These are phyloP conservation scores for Thripadectes ignobilis DNA, from an alignment of 2,797 vertebrate species.

Conservation along the genomic window DNA sequence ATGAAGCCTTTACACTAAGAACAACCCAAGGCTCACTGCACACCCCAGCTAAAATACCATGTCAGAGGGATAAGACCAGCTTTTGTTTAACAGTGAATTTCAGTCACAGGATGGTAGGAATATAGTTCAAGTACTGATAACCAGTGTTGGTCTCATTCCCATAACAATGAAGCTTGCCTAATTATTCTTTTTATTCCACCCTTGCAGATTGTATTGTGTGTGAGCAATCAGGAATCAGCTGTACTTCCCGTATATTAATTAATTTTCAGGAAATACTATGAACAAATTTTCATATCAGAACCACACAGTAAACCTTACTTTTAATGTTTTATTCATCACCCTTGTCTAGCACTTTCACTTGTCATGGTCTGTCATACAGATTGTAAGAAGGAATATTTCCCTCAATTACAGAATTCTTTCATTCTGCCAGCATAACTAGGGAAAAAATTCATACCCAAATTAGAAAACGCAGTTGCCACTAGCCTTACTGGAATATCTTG, in stretches of 20 bases:
- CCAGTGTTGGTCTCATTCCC: not conserved
- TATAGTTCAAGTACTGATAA: not conserved
- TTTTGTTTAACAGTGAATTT: not conserved
- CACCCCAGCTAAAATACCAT: not conserved
- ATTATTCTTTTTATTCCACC: conserved; percentile 5
- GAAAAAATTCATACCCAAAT: not conserved
- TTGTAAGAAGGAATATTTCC: not conserved
- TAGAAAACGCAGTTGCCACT: not conserved
- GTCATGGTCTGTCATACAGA: not conserved
- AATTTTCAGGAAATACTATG: not conserved
- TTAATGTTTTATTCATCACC: not conserved
- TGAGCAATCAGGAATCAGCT: not conserved
- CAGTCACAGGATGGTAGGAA: not conserved
- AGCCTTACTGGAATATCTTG: not conserved
- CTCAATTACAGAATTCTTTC: not conserved
- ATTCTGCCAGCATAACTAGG: not conserved
- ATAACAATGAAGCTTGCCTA: not conserved
- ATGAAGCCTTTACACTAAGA: not conserved
- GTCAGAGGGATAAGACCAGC: not conserved
- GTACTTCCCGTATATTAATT: not conserved
- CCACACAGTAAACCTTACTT: not conserved
- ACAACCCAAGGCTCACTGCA: not conserved
- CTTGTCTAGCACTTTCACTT: not conserved
- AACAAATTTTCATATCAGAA: not conserved
- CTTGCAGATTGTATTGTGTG: not conserved